Evolutionary conservation across 2,888 invertebrate genomes (phyloP).

Genomic region (Heliconius charithonia): DNA sequence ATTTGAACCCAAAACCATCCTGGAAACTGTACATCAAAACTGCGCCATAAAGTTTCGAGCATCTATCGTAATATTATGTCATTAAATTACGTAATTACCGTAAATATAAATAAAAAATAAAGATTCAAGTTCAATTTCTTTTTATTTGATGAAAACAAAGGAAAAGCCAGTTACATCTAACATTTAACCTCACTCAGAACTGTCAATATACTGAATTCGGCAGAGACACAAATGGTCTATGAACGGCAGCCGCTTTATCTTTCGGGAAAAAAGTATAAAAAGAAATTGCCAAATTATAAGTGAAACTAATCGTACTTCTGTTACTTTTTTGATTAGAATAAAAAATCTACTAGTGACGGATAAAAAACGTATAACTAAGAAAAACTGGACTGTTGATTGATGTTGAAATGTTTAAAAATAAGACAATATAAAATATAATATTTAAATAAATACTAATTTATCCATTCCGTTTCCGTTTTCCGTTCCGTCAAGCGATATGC

Average conservation of each 20-base stretch:
- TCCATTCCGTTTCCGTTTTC: too few species aligned
- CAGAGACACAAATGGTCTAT: slow-evolving; percentile 35
- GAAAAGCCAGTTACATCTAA: slow-evolving; percentile 37
- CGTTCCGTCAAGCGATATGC: too few species aligned
- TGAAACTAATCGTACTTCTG: not conserved
- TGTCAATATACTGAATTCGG: slow-evolving; percentile 27
- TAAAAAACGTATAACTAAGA: not conserved
- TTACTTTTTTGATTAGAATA: not conserved
- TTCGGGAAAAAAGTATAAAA: slow-evolving; percentile 11
- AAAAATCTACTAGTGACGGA: not conserved
- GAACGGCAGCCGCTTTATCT: slow-evolving; percentile 28
- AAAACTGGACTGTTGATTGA: not conserved
- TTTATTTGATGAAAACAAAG: slow-evolving; percentile 51
- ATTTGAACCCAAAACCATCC: too few species aligned
- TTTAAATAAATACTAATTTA: too few species aligned
- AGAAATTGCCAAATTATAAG: slow-evolving; percentile 1
- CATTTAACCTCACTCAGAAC: slow-evolving; percentile 28
- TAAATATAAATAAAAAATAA: not conserved
- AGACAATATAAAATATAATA: too few species aligned
- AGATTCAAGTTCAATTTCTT: not conserved
- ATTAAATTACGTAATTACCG: too few species aligned
- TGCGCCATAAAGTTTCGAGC: too few species aligned
- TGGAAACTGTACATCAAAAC: too few species aligned
- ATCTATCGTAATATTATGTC: too few species aligned
- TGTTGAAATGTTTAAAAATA: not conserved